These are phyloP conservation scores for Halichondria panicea DNA, from an alignment of 37 sponge, comb jelly and placozoan genomes.

Conservation along the genomic window DNA sequence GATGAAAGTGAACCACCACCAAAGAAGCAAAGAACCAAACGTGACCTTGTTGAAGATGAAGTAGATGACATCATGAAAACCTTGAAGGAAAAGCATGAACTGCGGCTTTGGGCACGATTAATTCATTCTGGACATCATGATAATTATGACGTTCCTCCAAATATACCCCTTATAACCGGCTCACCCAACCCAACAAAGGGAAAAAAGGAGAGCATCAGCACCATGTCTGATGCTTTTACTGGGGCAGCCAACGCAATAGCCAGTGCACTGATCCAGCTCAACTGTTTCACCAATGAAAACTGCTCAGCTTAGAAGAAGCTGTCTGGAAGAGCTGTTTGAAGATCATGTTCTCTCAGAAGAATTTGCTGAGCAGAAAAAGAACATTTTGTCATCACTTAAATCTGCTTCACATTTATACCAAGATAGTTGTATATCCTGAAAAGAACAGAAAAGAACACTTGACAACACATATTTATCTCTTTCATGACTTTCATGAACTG, in stretches of 20 bases:
- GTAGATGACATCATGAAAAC: background rate
- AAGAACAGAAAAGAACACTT: no score
- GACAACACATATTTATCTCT: no score
- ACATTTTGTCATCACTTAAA: background rate
- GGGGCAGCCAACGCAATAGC: constrained; percentile 22
- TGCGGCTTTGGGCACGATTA: constrained; percentile 19
- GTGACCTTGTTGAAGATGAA: constrained; percentile 10
- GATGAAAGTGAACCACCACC: constrained; percentile 4
- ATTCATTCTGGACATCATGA: constrained; percentile 27
- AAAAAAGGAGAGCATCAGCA: constrained; percentile 9
- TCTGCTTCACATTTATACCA: no score
- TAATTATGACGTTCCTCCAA: constrained; percentile 26
- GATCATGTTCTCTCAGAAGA: constrained; percentile 24
- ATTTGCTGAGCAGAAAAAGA: constrained; percentile 13
- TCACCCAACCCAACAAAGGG: background rate
- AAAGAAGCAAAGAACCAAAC: no score
- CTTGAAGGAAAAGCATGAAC: constrained; percentile 21
- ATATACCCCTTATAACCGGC: constrained; percentile 8
- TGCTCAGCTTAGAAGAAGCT: constrained; percentile 8
- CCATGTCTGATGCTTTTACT: constrained; percentile 2
- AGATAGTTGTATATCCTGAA: no score
- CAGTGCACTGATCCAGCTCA: no score
- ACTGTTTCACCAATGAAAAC: constrained; percentile 32
- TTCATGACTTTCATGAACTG: no score
- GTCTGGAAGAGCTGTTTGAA: constrained; percentile 27